Evolutionary conservation across 2,797 vertebrate species (phyloP), one percentile per base, ranked within the genome.

Genomic region (Threskiornis aethiopicus): DNA sequence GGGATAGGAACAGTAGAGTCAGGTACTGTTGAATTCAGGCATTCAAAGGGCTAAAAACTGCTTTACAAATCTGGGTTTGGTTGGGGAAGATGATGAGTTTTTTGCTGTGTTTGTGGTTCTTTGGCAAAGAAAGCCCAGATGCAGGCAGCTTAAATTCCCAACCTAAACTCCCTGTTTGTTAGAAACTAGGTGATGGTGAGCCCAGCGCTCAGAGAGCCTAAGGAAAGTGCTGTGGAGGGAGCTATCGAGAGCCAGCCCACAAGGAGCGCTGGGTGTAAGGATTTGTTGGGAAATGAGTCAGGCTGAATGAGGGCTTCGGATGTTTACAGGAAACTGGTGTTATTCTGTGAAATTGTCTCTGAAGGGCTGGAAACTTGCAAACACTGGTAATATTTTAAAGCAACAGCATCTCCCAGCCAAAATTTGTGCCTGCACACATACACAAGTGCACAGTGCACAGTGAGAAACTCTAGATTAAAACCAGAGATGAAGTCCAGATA

Each of bases 161-260:
- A 15, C 61, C 49, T 76, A 29, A 96, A 84, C 67, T 89, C 57
- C 21, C 52, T 44, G 16, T 59, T 86, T 28, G 3, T 64, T 33
- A 67, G 69, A 88, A n/a, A 47, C 9, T 14, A 9, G 31, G n/a
- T 41, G 29, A 71, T 33, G 65, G 55, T 20, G 44, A 84, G 25
- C 55, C 90, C 46, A 65, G 29, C 49, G 5, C 39, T 44, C 61
- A 46, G 39, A 8, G 6, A 59, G 42, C 37, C n/a, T 26, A 16
- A 80, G 64, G 37, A 41, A 91, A 86, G 41, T 14, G 44, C 37
- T 65, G 14, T 1, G 5, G 51, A 58, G 42, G 71, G 59, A 87
- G 24, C 28, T 8, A 5, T 21, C 0, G 15, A 77, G n/a, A 84
- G 8, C 6, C 66, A 83, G 49, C 37, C 52, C 3, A 0, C 47